Conservation (phyloP, 2,113 vertebrate genomes). For the Rhizomys pruinosus region DNA sequence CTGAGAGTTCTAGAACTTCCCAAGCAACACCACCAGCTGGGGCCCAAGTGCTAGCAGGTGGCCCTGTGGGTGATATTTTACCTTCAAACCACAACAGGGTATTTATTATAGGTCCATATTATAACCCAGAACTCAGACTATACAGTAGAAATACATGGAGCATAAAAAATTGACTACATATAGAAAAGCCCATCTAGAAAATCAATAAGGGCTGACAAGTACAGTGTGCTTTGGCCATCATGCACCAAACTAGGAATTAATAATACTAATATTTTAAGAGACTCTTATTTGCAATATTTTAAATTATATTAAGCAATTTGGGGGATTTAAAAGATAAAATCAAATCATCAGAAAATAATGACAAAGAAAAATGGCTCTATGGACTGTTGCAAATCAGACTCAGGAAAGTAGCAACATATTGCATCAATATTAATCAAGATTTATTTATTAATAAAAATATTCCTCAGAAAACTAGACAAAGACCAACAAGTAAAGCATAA, state of each 20-base stretch:
- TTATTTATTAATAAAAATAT: background rate
- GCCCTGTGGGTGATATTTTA: background rate
- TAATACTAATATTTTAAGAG: background rate
- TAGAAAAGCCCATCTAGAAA: background rate
- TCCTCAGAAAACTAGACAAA: background rate
- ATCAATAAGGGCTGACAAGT: background rate
- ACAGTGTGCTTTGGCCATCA: background rate
- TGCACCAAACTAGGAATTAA: background rate
- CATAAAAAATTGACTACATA: background rate
- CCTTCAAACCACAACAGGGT: background rate
- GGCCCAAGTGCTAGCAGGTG: background rate
- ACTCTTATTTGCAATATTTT: background rate
- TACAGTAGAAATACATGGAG: background rate
- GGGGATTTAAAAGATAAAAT: background rate
- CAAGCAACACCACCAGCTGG: background rate
- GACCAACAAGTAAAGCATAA: background rate
- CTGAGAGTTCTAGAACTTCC: background rate
- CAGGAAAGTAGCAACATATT: background rate
- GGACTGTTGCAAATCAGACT: background rate
- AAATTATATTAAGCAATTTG: background rate
- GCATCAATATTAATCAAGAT: background rate
- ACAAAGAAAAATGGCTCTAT: background rate
- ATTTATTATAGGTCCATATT: background rate
- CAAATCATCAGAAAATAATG: background rate
- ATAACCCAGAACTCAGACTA: background rate